Evolutionary conservation across 2,797 vertebrate species (phyloP), one percentile per base, ranked within the genome.

Genomic region (Typhlichthys eigenmanni): DNA sequence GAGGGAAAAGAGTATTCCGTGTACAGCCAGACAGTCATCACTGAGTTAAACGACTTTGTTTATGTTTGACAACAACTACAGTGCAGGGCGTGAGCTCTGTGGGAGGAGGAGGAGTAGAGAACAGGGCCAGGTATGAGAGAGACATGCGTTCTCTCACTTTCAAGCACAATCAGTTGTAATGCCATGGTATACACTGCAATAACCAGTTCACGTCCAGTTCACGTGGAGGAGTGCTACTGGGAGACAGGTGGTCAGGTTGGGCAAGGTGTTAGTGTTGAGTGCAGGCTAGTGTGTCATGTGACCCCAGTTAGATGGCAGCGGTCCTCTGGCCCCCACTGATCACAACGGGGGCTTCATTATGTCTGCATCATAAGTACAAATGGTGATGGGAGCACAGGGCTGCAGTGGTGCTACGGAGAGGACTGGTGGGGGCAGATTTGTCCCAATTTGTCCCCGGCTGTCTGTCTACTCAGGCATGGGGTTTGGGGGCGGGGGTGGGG

Each of bases 321-420:
- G 90, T 92, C 91, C 90, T 90, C 85, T 69, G 90, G 85, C 87
- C 88, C 94, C 93, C 55, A 91, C 93, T 93, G 94, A 92, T 92
- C 93, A 91, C 94, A 93, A 94, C 92, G 94, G 94, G 94, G 91
- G 86, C 93, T 92, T 89, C 92, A 94, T 94, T 93, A 91, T 91
- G 90, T 92, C 92, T 87, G 89, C 87, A 93, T 93, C 88, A 92
- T 91, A 92, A 89, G 93, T 92, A 93, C 95, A 93, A 94, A 95
- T 93, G 93, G 93, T 88, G 89, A 76, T 90, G 87, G 91, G 92
- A 94, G 93, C 85, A 83, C 86, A 84, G 87, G 82, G 76, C 84
- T 84, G 75, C 85, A 81, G 81, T 64, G 62, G 74, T 63, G 76
- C 82, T 75, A 82, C 80, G 78, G 76, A 85, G 85, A 83, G 76